Conservation (phyloP, 2,113 vertebrate genomes). For the Cephalopholis sonnerati region DNA sequence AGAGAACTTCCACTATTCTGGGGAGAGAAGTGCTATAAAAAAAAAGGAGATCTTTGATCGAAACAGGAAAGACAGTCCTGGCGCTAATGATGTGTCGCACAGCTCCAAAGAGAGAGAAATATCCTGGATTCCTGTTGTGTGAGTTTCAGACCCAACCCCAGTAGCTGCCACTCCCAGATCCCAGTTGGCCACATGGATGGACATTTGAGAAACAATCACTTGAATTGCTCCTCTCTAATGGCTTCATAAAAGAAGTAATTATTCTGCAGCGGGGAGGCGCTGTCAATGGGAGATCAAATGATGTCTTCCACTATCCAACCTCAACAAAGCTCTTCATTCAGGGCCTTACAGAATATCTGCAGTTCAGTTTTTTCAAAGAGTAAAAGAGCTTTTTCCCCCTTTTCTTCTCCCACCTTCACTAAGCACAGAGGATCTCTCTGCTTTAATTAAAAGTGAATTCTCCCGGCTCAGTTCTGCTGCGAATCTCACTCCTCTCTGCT, state of each 20-base stretch:
- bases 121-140: conserved; percentile 26
- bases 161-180: conserved; percentile 23
- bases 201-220: conserved; percentile 73
- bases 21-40: not conserved
- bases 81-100: conserved; percentile 34
- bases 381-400: conserved; percentile 35
- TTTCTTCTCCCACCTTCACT: conserved; percentile 63
- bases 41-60: conserved; percentile 1
- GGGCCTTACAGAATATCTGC: conserved; percentile 50
- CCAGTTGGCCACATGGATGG: conserved; percentile 55
- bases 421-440: conserved; percentile 58
- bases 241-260: conserved; percentile 78
- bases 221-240: conserved; percentile 71
- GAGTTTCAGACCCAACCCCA: conserved; percentile 29
- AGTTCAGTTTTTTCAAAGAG: conserved; percentile 48
- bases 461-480: conserved; percentile 56
- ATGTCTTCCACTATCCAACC: conserved; percentile 69
- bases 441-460: conserved; percentile 77
- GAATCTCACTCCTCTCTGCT: conserved; percentile 63
- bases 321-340: conserved; percentile 76
- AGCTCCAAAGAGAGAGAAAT: conserved; percentile 37
- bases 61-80: conserved; percentile 18
- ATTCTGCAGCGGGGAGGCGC: conserved; percentile 69
- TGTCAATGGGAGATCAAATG: conserved; percentile 79
- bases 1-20: conserved; percentile 1